These are phyloP conservation scores for Cirrhinus molitorella DNA, from an alignment of 2,797 vertebrate species.

Conservation along the genomic window DNA sequence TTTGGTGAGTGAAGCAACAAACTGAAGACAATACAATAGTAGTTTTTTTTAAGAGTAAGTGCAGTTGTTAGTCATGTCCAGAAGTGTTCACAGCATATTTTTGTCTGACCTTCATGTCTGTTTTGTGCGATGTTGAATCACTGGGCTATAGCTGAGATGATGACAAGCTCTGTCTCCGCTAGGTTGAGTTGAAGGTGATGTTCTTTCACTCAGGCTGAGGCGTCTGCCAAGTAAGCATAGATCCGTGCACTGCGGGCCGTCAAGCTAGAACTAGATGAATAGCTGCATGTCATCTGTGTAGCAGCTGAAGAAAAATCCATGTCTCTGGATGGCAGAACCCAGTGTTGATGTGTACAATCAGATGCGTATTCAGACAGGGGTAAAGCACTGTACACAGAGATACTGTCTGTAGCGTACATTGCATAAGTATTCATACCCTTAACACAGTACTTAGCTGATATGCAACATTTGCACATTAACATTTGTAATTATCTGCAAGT, in stretches of 20 bases:
- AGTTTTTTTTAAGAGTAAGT: neutral
- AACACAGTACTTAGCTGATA: too few relatives aligned
- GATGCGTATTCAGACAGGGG: neutral
- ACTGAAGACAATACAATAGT: neutral
- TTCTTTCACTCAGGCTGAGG: neutral
- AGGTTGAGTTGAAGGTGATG: slow-evolving; percentile 4
- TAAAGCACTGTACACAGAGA: neutral
- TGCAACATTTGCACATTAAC: too few relatives aligned
- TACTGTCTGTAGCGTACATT: too few relatives aligned
- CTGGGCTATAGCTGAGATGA: neutral
- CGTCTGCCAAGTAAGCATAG: neutral
- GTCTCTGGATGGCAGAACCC: neutral
- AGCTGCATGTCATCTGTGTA: slow-evolving; percentile 10
- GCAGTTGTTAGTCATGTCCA: neutral
- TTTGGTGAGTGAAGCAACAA: neutral
- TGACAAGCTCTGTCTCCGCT: neutral
- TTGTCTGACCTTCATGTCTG: neutral
- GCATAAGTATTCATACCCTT: too few relatives aligned
- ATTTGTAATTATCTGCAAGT: too few relatives aligned
- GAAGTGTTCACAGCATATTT: neutral
- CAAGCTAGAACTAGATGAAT: neutral
- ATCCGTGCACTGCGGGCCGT: neutral
- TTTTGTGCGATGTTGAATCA: neutral
- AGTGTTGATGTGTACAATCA: neutral
- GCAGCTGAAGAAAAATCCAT: neutral